phyloP scores from a whole-genome alignment of 2,888 invertebrate genomes.

The Coleophora flavipennella region DNA sequence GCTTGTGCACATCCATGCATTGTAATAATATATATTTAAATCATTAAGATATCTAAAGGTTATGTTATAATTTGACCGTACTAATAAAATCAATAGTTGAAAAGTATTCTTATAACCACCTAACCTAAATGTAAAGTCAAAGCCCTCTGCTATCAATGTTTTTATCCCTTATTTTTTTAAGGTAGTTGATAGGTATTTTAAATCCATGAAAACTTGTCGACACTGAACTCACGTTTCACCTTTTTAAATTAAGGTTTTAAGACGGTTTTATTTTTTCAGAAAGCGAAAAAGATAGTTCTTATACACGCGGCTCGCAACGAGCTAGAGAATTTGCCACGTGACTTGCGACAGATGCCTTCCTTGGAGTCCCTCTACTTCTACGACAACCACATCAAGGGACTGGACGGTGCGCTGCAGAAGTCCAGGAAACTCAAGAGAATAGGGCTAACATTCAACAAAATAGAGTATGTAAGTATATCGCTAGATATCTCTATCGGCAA shows the following conservation, averaged over 20 bases:
- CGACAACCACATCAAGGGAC: slow-evolving; percentile 78
- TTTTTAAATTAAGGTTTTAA: slow-evolving; percentile 1
- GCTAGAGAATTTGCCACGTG: slow-evolving; percentile 78
- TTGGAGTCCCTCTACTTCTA: slow-evolving; percentile 82
- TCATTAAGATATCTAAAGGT: no score
- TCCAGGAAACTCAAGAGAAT: slow-evolving; percentile 77
- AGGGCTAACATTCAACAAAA: slow-evolving; percentile 80
- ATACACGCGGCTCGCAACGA: slow-evolving; percentile 84
- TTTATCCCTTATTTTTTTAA: no score
- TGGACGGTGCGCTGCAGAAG: slow-evolving; percentile 82
- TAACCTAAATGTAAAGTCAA: no score
- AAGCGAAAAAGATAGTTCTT: slow-evolving; percentile 76
- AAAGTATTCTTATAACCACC: no score
- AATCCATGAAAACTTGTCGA: no score
- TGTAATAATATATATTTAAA: no score
- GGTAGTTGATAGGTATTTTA: no score
- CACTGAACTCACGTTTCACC: not conserved
- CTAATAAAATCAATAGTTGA: no score
- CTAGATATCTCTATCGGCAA: not conserved
- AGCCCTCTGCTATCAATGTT: no score
- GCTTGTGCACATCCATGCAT: no score
- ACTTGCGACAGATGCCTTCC: slow-evolving; percentile 78
- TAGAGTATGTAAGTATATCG: slow-evolving; percentile 76
- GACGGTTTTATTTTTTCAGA: slow-evolving; percentile 37
- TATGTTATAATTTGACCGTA: no score